These are phyloP conservation scores for Pantherophis guttatus DNA, from an alignment of 2,113 vertebrate species.

Conservation along the genomic window DNA sequence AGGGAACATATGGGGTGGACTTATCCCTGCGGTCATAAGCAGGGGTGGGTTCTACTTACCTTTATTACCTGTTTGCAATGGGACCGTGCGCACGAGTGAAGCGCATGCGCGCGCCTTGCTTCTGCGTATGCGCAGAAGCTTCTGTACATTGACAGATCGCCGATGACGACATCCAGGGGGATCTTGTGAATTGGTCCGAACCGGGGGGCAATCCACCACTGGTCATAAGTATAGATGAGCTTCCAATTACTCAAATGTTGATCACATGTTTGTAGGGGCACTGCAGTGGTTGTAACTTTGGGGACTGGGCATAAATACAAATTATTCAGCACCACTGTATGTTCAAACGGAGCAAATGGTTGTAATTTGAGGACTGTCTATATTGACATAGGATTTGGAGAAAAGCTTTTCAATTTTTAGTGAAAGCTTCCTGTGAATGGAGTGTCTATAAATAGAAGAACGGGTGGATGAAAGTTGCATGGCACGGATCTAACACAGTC, in stretches of 20 bases:
- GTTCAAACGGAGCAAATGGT: background rate
- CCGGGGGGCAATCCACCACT: no score
- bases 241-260: background rate
- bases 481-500: background rate
- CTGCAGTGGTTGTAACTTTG: background rate
- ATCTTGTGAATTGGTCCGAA: no score
- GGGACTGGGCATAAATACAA: background rate
- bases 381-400: background rate
- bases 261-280: background rate
- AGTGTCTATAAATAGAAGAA: background rate
- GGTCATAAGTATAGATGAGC: background rate
- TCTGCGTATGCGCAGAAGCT: no score
- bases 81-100: no score
- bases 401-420: background rate
- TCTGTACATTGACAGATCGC: no score
- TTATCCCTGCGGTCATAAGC: background rate
- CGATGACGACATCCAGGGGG: no score
- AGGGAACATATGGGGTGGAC: background rate
- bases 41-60: no score
- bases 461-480: background rate
- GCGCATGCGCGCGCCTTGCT: no score
- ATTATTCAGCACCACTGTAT: background rate
- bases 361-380: background rate
- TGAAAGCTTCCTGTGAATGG: background rate
- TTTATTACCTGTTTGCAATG: no score